Evolutionary conservation across 53 echinoderm and acorn worm species (phyloP), one percentile per base, ranked within the genome.

Genomic region (Patiria pectinifera): DNA sequence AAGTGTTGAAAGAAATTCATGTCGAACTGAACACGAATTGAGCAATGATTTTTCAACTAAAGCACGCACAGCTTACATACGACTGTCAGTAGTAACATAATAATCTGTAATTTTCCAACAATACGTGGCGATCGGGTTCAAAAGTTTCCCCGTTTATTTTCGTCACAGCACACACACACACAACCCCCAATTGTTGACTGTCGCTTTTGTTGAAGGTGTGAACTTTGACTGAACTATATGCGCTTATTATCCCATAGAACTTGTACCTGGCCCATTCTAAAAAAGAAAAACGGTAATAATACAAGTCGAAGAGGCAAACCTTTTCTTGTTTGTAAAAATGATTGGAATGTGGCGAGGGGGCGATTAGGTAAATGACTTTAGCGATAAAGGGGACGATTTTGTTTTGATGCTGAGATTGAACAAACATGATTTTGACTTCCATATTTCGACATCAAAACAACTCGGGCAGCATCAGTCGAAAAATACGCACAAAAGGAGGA

Each of bases 331-430:
- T 74, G 24, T 22, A 74, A 74, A 74, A 74, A 74, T 74, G 74
- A 74, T 9, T 74, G 74, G 74, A 74, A 74, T 74, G 74, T 24
- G 74, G 10, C 24, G 74, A 74, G 74, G 74, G 74, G 74, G 74
- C 74, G 74, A 74, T 74, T 66, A 66, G 24, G 74, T 24, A 74
- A 74, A 74, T n/a, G 74, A 74, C 74, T 74, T 74, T 79, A 0
- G 48, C 80, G 46, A 79, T 79, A 44, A 79, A 46, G 7, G 48
- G 53, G 18, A 15, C 45, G 80, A 79, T 48, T 53, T 79, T 79
- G 80, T 79, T 79, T 79, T 79, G 80, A 45, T 79, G 7, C 5
- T 11, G 80, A 45, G 80, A 79, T 16, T 79, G 74, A 74, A 21
- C 19, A 74, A 74, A 74, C 74, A 24, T 24, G 24, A 74, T 74